Percentiles rank a stretch among this genome's conserved stretches.
Evolutionary conservation across 2,888 invertebrate genomes (phyloP).

Genomic region (Tetheella fluctuosa): DNA sequence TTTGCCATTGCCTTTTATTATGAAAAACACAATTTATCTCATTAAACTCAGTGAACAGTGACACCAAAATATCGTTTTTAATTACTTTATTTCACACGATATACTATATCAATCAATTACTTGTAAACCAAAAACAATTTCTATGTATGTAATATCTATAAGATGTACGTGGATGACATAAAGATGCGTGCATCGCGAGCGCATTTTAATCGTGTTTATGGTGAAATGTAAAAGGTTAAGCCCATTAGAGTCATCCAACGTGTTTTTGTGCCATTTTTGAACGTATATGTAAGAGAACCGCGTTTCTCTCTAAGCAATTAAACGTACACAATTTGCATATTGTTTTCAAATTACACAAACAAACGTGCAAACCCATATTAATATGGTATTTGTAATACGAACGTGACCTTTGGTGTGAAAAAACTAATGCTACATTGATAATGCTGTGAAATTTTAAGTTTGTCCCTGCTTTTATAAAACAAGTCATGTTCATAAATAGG

Average conservation of each 20-base stretch:
- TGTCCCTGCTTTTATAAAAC: background rate
- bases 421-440: background rate
- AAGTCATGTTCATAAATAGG: background rate
- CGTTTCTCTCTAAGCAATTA: conserved; percentile 48
- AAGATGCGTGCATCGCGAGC: conserved; percentile 50
- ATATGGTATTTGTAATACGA: conserved; percentile 29
- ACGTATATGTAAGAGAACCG: conserved; percentile 51
- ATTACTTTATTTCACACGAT: background rate
- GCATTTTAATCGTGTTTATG: conserved; percentile 66
- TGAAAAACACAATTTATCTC: background rate
- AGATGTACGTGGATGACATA: conserved; percentile 26
- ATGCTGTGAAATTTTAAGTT: conserved; percentile 1
- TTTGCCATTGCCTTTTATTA: background rate
- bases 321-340: conserved; percentile 40
- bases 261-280: conserved; percentile 50
- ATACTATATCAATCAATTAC: conserved; percentile 12
- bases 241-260: conserved; percentile 55
- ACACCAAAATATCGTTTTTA: background rate
- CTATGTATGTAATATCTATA: conserved; percentile 17
- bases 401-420: conserved; percentile 26
- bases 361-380: conserved; percentile 24
- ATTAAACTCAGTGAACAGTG: background rate
- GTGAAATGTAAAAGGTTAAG: conserved; percentile 72
- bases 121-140: conserved; percentile 17
- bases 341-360: conserved; percentile 29